Percentiles rank a stretch among this genome's conserved stretches.
Evolutionary conservation across 2,888 invertebrate genomes (phyloP).

Genomic region (Acanthosepion pharaonis): DNA sequence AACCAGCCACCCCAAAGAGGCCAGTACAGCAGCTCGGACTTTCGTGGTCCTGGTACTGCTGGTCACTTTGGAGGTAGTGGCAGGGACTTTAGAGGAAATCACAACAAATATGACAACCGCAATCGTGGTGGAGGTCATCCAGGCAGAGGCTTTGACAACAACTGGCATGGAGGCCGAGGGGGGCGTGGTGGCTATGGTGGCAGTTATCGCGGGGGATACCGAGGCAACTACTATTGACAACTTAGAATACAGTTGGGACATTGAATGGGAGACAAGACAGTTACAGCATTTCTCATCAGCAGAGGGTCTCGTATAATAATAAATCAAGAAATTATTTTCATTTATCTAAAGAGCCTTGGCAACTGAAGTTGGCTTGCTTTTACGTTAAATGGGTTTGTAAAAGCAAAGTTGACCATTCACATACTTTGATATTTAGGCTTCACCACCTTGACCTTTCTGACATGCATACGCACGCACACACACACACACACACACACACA

Average conservation of each 20-base stretch:
- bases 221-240: slow-evolving; percentile 36
- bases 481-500: not conserved
- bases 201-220: slow-evolving; percentile 36
- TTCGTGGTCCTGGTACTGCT: not conserved
- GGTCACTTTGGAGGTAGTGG: slow-evolving; percentile 43
- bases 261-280: no score
- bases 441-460: not conserved
- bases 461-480: not conserved
- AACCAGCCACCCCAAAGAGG: not conserved
- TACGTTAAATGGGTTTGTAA: not conserved
- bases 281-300: no score
- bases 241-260: no score
- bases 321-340: not conserved
- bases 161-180: slow-evolving; percentile 40
- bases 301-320: no score
- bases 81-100: slow-evolving; percentile 38
- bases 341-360: not conserved
- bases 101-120: not conserved
- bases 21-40: slow-evolving; percentile 8
- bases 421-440: not conserved
- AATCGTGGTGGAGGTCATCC: not conserved
- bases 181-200: not conserved
- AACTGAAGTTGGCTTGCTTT: not conserved
- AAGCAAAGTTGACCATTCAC: not conserved
- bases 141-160: not conserved